Conservation (phyloP, 2,797 vertebrate species). For the Setipinna tenuifilis region DNA sequence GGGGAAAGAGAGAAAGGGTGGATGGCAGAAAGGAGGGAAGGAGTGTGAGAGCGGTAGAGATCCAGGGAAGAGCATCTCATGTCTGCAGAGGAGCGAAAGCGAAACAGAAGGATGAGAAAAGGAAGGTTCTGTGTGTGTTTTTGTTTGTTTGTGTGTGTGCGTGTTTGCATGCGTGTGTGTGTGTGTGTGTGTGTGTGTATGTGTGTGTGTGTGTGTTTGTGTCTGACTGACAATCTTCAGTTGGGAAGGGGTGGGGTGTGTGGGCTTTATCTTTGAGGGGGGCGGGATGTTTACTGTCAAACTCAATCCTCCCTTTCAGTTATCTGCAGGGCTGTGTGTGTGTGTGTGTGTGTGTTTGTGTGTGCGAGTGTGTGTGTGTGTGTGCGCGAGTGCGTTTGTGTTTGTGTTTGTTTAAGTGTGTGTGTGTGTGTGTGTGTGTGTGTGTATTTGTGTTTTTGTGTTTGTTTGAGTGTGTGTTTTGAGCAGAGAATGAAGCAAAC, state of each 20-base stretch:
- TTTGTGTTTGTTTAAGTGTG: too few species aligned
- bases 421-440: too few species aligned
- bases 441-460: too few species aligned
- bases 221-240: not conserved
- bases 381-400: too few species aligned
- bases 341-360: not conserved
- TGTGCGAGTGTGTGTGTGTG: not conserved
- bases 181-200: slow-evolving; percentile 1
- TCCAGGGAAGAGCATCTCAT: not conserved
- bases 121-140: too few species aligned
- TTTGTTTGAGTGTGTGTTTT: too few species aligned
- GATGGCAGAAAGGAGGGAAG: not conserved
- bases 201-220: not conserved
- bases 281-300: slow-evolving; percentile 48
- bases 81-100: not conserved
- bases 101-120: not conserved
- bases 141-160: too few species aligned
- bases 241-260: not conserved
- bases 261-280: slow-evolving; percentile 26
- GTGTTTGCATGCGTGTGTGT: not conserved
- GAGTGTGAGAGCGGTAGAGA: slow-evolving; percentile 23
- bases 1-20: not conserved
- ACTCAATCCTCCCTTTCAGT: slow-evolving; percentile 48
- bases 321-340: slow-evolving; percentile 43
- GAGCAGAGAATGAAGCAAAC: slow-evolving; percentile 28